These are phyloP conservation scores for Hemaris fuciformis DNA, from an alignment of 2,888 invertebrate genomes.

Conservation along the genomic window DNA sequence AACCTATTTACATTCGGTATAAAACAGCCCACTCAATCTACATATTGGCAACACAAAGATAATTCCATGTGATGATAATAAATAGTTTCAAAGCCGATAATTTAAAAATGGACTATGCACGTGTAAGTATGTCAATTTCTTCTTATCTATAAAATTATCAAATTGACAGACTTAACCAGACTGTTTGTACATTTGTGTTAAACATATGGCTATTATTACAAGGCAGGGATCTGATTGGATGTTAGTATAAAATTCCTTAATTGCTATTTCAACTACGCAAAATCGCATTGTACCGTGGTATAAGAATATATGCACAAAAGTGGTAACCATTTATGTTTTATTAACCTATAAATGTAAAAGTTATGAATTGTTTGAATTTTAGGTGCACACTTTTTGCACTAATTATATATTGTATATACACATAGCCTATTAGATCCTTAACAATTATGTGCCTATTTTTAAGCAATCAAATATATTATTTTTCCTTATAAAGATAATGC, in stretches of 20 bases:
- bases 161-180: slow-evolving; percentile 33
- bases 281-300: too few species aligned
- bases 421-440: too few species aligned
- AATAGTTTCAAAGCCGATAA: slow-evolving; percentile 24
- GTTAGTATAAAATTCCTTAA: not conserved
- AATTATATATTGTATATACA: too few species aligned
- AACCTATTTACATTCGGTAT: slow-evolving; percentile 43
- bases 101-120: slow-evolving; percentile 43
- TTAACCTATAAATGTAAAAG: too few species aligned
- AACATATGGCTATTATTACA: not conserved
- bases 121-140: slow-evolving; percentile 54
- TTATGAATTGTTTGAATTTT: too few species aligned
- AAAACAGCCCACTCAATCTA: slow-evolving; percentile 15
- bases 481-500: slow-evolving; percentile 1
- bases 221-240: not conserved
- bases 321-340: too few species aligned
- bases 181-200: not conserved
- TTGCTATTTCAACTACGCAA: not conserved
- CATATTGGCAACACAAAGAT: slow-evolving; percentile 29
- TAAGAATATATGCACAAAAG: too few species aligned
- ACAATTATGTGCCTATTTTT: too few species aligned
- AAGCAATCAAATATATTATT: too few species aligned
- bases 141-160: slow-evolving; percentile 38
- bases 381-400: too few species aligned
- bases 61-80: slow-evolving; percentile 31